A percentile compares a stretch with the other conserved stretches of the same genome.
Evolutionary conservation across 2,888 invertebrate genomes (phyloP).

Genomic region (Sminthurinus aureus): DNA sequence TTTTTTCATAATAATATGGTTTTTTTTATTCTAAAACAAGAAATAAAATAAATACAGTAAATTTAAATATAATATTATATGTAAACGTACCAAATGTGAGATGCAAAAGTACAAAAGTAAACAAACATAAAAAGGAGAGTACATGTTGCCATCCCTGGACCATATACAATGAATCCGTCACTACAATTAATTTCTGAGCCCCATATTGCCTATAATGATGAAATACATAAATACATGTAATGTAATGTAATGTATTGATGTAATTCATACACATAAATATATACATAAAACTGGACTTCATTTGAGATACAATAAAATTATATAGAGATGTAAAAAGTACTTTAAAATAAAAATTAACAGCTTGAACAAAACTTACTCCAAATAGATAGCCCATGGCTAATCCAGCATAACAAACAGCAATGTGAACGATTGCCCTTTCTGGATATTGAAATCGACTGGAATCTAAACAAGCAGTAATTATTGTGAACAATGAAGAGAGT

Average conservation of each 20-base stretch:
- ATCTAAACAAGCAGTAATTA: conserved; percentile 92
- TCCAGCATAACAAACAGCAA: conserved; percentile 95
- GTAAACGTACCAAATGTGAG: conserved; percentile 60
- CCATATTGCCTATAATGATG: conserved; percentile 55
- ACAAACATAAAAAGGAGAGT: conserved; percentile 95
- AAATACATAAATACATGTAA: conserved; percentile 20
- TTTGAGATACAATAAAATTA: too few relatives aligned
- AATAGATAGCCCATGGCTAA: conserved; percentile 89
- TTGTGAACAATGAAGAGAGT: conserved; percentile 89
- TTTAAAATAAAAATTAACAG: not conserved
- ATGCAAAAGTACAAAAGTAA: conserved; percentile 79
- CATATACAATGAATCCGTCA: conserved; percentile 56
- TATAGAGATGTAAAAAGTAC: too few relatives aligned
- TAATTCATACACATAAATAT: too few relatives aligned
- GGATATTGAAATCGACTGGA: conserved; percentile 96
- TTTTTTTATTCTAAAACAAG: not conserved
- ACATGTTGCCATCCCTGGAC: conserved; percentile 68
- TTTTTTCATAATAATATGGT: too few relatives aligned
- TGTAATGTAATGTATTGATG: too few relatives aligned
- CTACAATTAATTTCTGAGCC: conserved; percentile 59
- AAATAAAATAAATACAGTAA: not conserved
- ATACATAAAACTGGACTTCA: too few relatives aligned
- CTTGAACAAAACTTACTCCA: conserved; percentile 62
- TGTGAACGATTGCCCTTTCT: conserved; percentile 95
- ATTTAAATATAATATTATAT: conserved; percentile 61